Percentiles rank a stretch among this genome's conserved stretches.
Conservation (phyloP, 1,140 invertebrate species). For the Lordiphosa collinella region DNA sequence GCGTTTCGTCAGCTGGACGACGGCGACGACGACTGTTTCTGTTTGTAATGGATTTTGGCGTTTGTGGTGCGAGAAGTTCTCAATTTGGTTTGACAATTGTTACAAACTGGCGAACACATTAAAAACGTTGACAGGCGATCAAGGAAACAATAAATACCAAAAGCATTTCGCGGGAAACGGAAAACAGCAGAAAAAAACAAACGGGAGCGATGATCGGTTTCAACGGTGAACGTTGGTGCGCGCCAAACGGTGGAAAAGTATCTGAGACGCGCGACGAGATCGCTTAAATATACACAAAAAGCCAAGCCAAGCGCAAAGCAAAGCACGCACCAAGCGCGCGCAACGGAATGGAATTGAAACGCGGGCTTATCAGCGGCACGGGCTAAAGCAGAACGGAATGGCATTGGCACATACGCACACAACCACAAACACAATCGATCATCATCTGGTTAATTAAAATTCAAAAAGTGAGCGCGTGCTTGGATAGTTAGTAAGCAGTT, state of each 20-base stretch:
- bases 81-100: constrained; percentile 17
- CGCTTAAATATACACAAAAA: constrained; percentile 62
- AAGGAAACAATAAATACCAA: neutral
- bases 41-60: constrained; percentile 36
- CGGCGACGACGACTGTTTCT: constrained; percentile 29
- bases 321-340: constrained; percentile 9
- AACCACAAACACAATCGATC: constrained; percentile 8
- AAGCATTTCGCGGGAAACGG: constrained; percentile 8
- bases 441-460: constrained; percentile 36
- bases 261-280: constrained; percentile 54
- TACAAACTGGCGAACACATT: constrained; percentile 45
- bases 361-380: constrained; percentile 7
- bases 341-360: constrained; percentile 2
- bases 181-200: neutral
- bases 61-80: constrained; percentile 23
- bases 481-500: no score
- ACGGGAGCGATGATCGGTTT: constrained; percentile 17
- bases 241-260: constrained; percentile 62
- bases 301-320: constrained; percentile 5
- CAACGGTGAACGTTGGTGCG: constrained; percentile 37
- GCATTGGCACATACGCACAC: constrained; percentile 26
- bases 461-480: constrained; percentile 34
- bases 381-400: constrained; percentile 28
- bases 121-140: constrained; percentile 28
- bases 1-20: constrained; percentile 41